Percentiles rank a stretch among this genome's conserved stretches.
phyloP scores from a whole-genome alignment of 2,888 invertebrate species.

The Oligia strigilis region DNA sequence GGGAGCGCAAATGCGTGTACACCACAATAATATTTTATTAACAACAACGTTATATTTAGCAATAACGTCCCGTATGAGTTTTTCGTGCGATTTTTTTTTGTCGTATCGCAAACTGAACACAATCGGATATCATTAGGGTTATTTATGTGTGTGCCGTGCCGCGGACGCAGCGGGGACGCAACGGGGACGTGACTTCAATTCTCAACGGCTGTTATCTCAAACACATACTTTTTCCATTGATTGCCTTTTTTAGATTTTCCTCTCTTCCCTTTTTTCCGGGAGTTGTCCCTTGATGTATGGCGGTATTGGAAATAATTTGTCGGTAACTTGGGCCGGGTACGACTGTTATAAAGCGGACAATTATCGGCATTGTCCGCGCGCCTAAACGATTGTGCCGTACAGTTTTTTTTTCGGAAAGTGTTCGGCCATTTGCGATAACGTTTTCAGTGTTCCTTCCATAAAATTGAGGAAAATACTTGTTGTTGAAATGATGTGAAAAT shows the following conservation, averaged over 20 bases:
- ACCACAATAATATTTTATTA: conserved; percentile 68
- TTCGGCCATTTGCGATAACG: conserved; percentile 40
- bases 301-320: conserved; percentile 67
- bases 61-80: conserved; percentile 61
- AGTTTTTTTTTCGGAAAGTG: conserved; percentile 50
- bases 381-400: conserved; percentile 47
- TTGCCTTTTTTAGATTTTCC: conserved; percentile 72
- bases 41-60: conserved; percentile 64
- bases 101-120: conserved; percentile 77
- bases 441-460: conserved; percentile 38
- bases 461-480: conserved; percentile 23
- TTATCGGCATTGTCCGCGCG: conserved; percentile 54
- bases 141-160: conserved; percentile 86
- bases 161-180: conserved; percentile 79
- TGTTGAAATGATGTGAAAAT: conserved; percentile 1
- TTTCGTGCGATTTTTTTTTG: conserved; percentile 68
- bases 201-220: conserved; percentile 74
- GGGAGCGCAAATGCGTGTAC: conserved; percentile 53
- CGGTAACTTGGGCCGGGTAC: conserved; percentile 39
- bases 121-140: conserved; percentile 88
- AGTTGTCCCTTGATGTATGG: conserved; percentile 63
- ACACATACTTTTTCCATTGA: conserved; percentile 74
- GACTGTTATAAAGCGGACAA: conserved; percentile 58
- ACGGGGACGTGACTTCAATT: conserved; percentile 80
- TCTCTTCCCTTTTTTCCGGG: conserved; percentile 54